Percentiles rank a stretch among this genome's conserved stretches.
Evolutionary conservation across 92 coral and sea anemone species (phyloP).

Genomic region (Bergia sp.): DNA sequence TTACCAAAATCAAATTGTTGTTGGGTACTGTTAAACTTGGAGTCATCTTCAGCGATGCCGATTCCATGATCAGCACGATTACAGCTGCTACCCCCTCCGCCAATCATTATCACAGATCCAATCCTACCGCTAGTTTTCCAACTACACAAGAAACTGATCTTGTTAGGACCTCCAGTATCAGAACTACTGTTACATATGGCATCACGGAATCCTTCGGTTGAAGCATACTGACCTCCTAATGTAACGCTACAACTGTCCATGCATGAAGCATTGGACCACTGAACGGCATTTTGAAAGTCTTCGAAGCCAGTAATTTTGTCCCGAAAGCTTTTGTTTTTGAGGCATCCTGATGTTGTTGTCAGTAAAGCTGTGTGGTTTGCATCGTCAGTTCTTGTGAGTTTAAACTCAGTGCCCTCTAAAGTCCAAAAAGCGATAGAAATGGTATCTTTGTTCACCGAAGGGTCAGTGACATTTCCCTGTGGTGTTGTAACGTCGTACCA

Average conservation of each 20-base stretch:
- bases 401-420: slow-evolving; percentile 20
- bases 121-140: not conserved
- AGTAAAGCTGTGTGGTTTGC: slow-evolving; percentile 28
- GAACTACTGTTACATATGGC: not conserved
- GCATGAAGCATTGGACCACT: not conserved
- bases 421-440: slow-evolving; percentile 27
- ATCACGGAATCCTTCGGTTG: slow-evolving; percentile 4
- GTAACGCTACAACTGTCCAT: not conserved
- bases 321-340: slow-evolving; percentile 5
- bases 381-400: slow-evolving; percentile 42
- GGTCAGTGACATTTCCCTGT: slow-evolving; percentile 14
- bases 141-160: slow-evolving; percentile 40
- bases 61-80: slow-evolving; percentile 26
- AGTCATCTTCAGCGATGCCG: slow-evolving; percentile 9
- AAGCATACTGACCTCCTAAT: slow-evolving; percentile 28
- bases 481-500: slow-evolving; percentile 27
- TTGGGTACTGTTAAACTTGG: not conserved
- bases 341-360: slow-evolving; percentile 28
- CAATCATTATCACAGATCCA: slow-evolving; percentile 24
- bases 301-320: slow-evolving; percentile 15
- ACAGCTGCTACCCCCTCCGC: slow-evolving; percentile 18
- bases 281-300: slow-evolving; percentile 12
- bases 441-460: slow-evolving; percentile 3
- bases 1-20: slow-evolving; percentile 11
- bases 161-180: slow-evolving; percentile 16